These are phyloP conservation scores for Saccostrea glomerata DNA, from an alignment of 1,140 invertebrate species.

Conservation along the genomic window DNA sequence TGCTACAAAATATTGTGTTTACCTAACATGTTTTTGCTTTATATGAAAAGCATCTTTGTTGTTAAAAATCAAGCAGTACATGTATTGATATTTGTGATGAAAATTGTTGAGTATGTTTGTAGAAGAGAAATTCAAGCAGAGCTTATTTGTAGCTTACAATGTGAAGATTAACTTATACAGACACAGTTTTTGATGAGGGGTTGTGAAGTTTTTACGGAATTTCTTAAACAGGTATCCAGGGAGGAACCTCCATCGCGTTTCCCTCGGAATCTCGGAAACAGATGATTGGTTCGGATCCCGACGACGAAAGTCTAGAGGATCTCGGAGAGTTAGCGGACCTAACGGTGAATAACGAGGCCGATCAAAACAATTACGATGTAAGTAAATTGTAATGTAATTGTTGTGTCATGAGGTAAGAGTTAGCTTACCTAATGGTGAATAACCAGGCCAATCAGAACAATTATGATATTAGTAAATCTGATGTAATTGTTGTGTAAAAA, in stretches of 20 bases:
- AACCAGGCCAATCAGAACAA: slow-evolving; percentile 93
- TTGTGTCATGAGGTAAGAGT: slow-evolving; percentile 83
- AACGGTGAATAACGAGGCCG: slow-evolving; percentile 97
- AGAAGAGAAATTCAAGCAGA: background rate
- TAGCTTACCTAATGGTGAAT: slow-evolving; percentile 96
- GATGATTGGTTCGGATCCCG: slow-evolving; percentile 71
- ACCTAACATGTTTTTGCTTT: background rate
- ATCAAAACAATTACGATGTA: slow-evolving; percentile 91
- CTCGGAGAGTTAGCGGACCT: slow-evolving; percentile 97
- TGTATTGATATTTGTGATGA: background rate
- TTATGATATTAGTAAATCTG: slow-evolving; percentile 80
- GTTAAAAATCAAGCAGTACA: background rate
- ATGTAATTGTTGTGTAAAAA: too few species aligned
- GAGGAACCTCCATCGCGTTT: slow-evolving; percentile 66
- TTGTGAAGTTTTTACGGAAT: background rate
- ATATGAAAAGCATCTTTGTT: background rate
- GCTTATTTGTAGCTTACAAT: background rate
- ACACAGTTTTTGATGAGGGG: background rate
- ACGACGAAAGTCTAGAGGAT: slow-evolving; percentile 90
- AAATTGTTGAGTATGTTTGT: background rate
- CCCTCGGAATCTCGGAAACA: slow-evolving; percentile 59
- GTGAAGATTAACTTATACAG: background rate
- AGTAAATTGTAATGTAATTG: slow-evolving; percentile 71
- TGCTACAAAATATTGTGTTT: background rate
- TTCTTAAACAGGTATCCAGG: slow-evolving; percentile 65